These are phyloP conservation scores for Harpagoxenus sublaevis DNA, from an alignment of 2,888 invertebrate species.

Conservation along the genomic window DNA sequence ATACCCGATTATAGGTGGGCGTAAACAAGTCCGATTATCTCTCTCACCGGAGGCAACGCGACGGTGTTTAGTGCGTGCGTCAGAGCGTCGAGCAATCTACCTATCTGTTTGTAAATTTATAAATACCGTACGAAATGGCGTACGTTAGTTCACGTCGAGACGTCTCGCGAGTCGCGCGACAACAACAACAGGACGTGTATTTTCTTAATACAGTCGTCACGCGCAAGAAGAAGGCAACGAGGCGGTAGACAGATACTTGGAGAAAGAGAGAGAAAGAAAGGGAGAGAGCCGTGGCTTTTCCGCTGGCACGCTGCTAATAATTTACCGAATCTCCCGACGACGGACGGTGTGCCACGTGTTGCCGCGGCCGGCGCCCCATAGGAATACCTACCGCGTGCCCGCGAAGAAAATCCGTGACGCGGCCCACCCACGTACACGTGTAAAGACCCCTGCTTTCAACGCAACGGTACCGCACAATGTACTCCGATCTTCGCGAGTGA, in stretches of 20 bases:
- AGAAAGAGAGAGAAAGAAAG: conserved; percentile 4
- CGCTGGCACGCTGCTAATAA: conserved; percentile 59
- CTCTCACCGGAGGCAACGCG: not conserved
- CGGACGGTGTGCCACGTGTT: conserved; percentile 69
- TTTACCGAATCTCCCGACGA: conserved; percentile 63
- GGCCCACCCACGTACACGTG: conserved; percentile 77
- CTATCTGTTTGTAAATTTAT: conserved; percentile 35
- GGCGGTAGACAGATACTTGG: conserved; percentile 29
- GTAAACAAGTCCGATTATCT: conserved; percentile 43
- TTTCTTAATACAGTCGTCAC: conserved; percentile 59
- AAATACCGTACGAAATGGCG: not conserved
- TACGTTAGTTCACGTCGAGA: not conserved
- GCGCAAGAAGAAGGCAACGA: conserved; percentile 43
- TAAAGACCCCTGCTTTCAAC: conserved; percentile 74
- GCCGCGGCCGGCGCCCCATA: conserved; percentile 41
- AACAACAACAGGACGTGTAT: not conserved
- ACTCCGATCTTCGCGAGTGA: conserved; percentile 34
- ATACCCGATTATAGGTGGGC: conserved; percentile 12
- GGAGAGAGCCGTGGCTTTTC: conserved; percentile 24
- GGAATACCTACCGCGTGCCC: conserved; percentile 60
- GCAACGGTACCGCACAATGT: conserved; percentile 75
- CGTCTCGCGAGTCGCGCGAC: not conserved
- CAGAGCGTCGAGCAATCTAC: not conserved
- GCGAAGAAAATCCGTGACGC: conserved; percentile 73
- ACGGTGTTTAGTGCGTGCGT: not conserved